Percentiles rank a stretch among this genome's conserved stretches.
These are phyloP conservation scores for Numenius arquata DNA, from an alignment of 2,113 vertebrate species.

Conservation along the genomic window DNA sequence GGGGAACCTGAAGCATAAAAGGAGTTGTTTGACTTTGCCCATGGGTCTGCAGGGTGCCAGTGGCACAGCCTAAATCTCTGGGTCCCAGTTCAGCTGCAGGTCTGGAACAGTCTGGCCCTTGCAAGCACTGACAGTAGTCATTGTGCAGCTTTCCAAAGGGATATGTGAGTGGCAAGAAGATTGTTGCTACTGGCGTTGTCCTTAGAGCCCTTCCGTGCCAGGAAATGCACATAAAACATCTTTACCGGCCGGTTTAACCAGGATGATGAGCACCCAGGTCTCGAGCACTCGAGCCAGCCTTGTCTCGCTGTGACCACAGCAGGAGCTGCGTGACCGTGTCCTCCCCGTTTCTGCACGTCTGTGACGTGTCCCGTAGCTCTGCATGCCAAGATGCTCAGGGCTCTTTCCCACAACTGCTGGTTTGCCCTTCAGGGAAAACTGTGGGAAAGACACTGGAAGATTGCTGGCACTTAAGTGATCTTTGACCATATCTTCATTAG, in stretches of 20 bases:
- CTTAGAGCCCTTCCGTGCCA: not conserved
- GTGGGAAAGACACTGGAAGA: conserved; percentile 32
- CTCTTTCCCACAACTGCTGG: conserved; percentile 55
- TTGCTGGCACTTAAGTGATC: not conserved
- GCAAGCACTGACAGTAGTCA: not conserved
- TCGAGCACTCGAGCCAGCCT: not conserved
- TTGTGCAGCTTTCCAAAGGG: conserved; percentile 19
- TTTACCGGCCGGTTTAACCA: not conserved
- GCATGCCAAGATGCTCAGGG: conserved; percentile 26
- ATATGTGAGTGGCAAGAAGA: conserved; percentile 3
- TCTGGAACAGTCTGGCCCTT: not conserved
- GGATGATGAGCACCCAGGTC: not conserved
- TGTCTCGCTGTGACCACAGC: not conserved
- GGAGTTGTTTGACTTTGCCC: not conserved
- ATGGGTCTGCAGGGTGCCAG: not conserved
- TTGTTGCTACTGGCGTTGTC: conserved; percentile 29
- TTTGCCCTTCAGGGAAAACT: conserved; percentile 31
- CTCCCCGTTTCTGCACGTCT: not conserved
- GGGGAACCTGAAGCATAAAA: not conserved
- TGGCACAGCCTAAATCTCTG: conserved; percentile 8
- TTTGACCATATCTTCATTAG: conserved; percentile 41
- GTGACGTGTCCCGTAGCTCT: not conserved
- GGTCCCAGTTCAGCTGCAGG: not conserved
- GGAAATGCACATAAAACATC: not conserved
- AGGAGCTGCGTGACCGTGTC: not conserved